Base-by-base conservation (phyloP, 2,888 invertebrate genomes). In the Eudasyphora cyanicolor region DNA sequence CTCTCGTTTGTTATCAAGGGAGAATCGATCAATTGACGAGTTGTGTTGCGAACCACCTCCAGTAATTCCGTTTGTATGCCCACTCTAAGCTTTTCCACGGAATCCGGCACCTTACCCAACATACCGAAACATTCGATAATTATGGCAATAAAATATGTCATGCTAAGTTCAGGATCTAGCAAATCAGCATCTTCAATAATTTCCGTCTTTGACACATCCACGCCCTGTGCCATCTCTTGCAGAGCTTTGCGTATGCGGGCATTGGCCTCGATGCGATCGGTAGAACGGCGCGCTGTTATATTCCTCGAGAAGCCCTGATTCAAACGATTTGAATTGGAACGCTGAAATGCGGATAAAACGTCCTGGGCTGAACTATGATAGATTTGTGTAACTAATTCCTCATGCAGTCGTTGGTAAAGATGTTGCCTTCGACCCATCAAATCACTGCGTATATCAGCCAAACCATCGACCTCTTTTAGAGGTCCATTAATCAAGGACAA, bases 51-150 rank as follows among this genome's bases (percentile, higher is more conserved):
- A 73, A 98, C 95, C 57, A 98, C 96, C 86, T 95, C 94, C 17
- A 96, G 92, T 0, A 98, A 91, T 88, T 98, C 97, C 17, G 95
- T 94, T 91, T 97, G 96, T 92, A 98, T 97, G 91, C 96, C 95
- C 49, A 95, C 94, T 92, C 96, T 96, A 87, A 98, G 94, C 89
- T 95, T 95, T 93, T 97, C 97, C 45, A 98, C 94, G 24, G 97
- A 96, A 88, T 97, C 97, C 74, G 96, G 96, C 87, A 98, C 93
- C 91, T 96, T 97, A 73, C 96, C 95, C 84, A 98, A 92, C 81
- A 96, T 94, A 14, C 96, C 96, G 73, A 98, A 94, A 84, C 98
- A 97, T 90, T 98, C 97, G 0, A 98, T 94, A 57, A 98, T 94
- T 87, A 96, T 94, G 88, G 96, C 95, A 89, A 97, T 95, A 84